Evolutionary conservation across 1,140 invertebrate genomes (phyloP).

Genomic region (Pseudomyrmex gracilis): DNA sequence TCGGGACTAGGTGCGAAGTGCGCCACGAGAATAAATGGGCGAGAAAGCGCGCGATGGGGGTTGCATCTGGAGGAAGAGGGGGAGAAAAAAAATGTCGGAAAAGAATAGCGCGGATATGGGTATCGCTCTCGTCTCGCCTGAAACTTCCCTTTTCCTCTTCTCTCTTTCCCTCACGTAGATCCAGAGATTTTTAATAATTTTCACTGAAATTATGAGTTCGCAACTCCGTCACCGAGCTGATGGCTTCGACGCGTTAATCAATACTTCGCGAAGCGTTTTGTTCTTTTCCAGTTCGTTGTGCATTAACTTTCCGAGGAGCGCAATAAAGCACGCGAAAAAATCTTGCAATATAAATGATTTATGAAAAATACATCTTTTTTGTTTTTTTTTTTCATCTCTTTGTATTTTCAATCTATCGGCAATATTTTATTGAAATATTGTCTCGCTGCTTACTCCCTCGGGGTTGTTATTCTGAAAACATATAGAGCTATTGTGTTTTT

Average conservation of each 20-base stretch:
- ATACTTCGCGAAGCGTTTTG: not conserved
- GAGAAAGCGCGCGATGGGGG: slow-evolving; percentile 49
- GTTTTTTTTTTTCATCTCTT: too few relatives aligned
- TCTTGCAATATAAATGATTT: not conserved
- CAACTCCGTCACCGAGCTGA: not conserved
- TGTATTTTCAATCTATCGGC: too few relatives aligned
- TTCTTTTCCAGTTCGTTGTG: not conserved
- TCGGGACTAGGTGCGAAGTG: slow-evolving; percentile 45
- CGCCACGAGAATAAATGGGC: slow-evolving; percentile 55
- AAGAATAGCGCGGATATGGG: slow-evolving; percentile 52
- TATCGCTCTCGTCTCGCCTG: slow-evolving; percentile 32
- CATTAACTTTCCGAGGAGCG: not conserved
- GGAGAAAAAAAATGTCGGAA: slow-evolving; percentile 20
- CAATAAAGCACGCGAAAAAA: not conserved
- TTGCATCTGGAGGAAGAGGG: slow-evolving; percentile 31
- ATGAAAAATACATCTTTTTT: not conserved
- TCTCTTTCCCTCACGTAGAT: not conserved
- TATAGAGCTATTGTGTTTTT: not conserved
- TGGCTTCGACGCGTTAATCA: slow-evolving; percentile 23
- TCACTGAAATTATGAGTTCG: slow-evolving; percentile 39
- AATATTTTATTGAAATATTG: too few relatives aligned
- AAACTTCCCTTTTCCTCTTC: not conserved
- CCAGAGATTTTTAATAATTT: slow-evolving; percentile 24
- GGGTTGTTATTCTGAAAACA: not conserved
- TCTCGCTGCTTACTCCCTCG: not conserved